phyloP scores from a whole-genome alignment of 2,113 vertebrate species.

The Zootoca vivipara region DNA sequence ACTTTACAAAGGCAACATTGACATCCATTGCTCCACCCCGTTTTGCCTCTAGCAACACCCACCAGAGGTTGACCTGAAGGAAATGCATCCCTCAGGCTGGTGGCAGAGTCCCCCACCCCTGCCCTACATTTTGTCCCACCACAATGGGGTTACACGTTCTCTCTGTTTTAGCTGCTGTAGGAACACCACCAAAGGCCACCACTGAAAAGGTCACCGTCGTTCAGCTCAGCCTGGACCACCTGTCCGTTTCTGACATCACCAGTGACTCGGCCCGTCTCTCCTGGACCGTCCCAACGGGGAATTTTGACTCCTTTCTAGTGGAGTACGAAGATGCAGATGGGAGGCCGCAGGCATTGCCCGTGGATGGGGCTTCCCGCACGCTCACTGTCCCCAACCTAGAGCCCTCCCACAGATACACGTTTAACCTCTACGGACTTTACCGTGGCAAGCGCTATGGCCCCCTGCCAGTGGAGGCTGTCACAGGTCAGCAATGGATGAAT shows the following conservation, averaged over 20 bases:
- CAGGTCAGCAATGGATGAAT: constrained; percentile 47
- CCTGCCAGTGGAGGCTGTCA: constrained; percentile 22
- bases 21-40: too few species aligned
- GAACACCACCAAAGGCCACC: background rate
- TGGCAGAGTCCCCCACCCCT: too few species aligned
- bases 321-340: constrained; percentile 57
- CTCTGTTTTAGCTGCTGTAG: background rate
- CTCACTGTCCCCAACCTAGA: constrained; percentile 50
- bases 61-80: too few species aligned
- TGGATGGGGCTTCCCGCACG: constrained; percentile 3
- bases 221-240: constrained; percentile 48
- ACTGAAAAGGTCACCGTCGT: background rate
- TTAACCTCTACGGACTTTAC: constrained; percentile 67
- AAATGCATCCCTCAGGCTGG: too few species aligned
- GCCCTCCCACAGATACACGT: constrained; percentile 56
- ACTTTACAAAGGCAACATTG: too few species aligned
- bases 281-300: constrained; percentile 52
- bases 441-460: constrained; percentile 52
- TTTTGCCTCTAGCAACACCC: too few species aligned
- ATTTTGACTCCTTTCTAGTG: constrained; percentile 64
- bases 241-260: constrained; percentile 49
- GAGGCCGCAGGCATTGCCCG: constrained; percentile 17
- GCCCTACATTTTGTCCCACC: background rate
- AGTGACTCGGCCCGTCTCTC: constrained; percentile 41
- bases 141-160: background rate